A percentile compares a stretch with the other conserved stretches of the same genome.
Conservation (phyloP, 2,113 vertebrate species). For the Ictidomys tridecemlineatus region DNA sequence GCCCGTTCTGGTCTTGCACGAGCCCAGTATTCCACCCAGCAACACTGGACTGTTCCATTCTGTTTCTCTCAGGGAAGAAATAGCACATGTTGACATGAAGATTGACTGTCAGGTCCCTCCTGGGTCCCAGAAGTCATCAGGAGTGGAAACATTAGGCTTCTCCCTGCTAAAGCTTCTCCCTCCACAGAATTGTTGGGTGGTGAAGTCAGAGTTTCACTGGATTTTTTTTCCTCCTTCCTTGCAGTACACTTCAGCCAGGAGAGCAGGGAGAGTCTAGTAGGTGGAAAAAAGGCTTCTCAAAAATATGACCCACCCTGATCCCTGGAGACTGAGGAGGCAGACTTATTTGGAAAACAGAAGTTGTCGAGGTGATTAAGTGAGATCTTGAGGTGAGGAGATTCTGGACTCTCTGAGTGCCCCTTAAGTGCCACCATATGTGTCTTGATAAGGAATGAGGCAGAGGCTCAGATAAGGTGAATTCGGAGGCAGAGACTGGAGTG, state of each 20-base stretch:
- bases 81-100: not conserved
- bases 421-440: too few species aligned
- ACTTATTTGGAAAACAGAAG: not conserved
- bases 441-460: not conserved
- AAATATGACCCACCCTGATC: not conserved
- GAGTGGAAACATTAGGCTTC: not conserved
- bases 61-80: constrained; percentile 12
- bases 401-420: not conserved
- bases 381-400: not conserved
- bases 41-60: not conserved
- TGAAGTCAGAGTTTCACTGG: not conserved
- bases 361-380: too few species aligned
- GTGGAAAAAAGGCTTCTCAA: not conserved
- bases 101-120: not conserved
- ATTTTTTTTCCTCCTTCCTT: not conserved
- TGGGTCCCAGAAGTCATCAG: not conserved
- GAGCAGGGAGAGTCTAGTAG: fast-evolving
- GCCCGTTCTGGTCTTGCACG: not conserved
- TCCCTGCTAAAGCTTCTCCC: not conserved
- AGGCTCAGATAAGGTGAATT: fast-evolving
- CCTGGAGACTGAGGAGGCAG: not conserved
- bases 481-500: too few species aligned
- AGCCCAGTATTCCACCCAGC: not conserved
- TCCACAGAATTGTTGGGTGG: not conserved
- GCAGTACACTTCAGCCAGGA: not conserved